phyloP scores from a whole-genome alignment of 2,797 vertebrate genomes.

The Huso huso region DNA sequence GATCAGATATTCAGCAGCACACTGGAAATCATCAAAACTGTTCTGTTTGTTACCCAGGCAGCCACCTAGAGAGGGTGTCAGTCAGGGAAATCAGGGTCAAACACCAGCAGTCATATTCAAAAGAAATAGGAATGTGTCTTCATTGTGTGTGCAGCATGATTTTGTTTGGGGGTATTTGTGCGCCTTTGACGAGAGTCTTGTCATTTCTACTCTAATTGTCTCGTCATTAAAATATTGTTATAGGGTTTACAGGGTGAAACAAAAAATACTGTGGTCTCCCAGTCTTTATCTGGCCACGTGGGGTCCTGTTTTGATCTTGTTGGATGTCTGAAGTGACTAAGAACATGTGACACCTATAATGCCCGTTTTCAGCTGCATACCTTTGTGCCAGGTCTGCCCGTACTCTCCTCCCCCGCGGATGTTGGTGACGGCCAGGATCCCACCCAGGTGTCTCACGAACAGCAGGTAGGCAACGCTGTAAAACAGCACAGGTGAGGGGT shows the following conservation, averaged over 20 bases:
- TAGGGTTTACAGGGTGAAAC: no score
- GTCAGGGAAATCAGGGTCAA: no score
- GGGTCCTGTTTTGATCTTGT: no score
- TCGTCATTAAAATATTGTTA: neutral
- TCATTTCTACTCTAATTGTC: no score
- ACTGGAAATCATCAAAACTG: slow-evolving; percentile 64
- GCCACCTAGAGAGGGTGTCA: slow-evolving; percentile 37
- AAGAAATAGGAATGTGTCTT: no score
- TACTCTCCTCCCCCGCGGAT: slow-evolving; percentile 67
- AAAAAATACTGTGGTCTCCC: no score
- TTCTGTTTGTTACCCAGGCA: slow-evolving; percentile 59
- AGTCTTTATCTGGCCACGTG: no score
- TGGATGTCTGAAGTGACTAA: neutral
- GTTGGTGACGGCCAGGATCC: slow-evolving; percentile 63
- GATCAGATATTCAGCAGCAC: slow-evolving; percentile 58
- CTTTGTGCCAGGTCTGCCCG: slow-evolving; percentile 67
- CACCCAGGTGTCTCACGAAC: slow-evolving; percentile 59
- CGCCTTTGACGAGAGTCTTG: no score
- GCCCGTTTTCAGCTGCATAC: slow-evolving; percentile 25
- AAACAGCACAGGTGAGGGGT: neutral
- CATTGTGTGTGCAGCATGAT: no score
- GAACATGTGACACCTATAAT: no score
- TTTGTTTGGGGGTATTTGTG: no score
- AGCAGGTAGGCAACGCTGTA: slow-evolving; percentile 55
- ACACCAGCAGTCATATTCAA: no score